Conservation (phyloP, 2,888 invertebrate genomes). For the Petrolisthes cinctipes region DNA sequence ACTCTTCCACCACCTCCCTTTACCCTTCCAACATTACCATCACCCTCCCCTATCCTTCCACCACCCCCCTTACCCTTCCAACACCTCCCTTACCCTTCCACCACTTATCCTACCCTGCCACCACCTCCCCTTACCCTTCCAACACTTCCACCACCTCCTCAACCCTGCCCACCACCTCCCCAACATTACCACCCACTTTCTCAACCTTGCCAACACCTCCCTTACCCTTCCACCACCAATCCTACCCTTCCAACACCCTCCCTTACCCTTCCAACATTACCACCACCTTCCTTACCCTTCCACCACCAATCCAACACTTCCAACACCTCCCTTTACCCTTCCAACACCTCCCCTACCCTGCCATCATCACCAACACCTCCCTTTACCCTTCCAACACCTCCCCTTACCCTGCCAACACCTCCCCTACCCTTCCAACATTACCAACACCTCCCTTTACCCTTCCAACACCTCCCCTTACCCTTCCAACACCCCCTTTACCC, state of each 20-base stretch:
- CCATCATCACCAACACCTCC: neutral
- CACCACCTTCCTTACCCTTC: neutral
- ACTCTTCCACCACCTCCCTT: neutral
- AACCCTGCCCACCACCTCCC: neutral
- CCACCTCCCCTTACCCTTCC: neutral
- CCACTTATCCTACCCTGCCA: neutral
- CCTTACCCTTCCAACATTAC: neutral
- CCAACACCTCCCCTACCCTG: neutral
- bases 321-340: too few species aligned
- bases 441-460: too few species aligned
- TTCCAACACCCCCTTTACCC: neutral
- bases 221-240: neutral
- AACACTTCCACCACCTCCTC: neutral
- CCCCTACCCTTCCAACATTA: too few species aligned
- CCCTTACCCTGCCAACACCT: neutral
- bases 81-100: neutral
- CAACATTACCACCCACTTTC: neutral
- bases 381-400: neutral
- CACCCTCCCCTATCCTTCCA: neutral
- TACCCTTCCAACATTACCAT: too few species aligned
- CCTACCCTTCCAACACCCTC: neutral
- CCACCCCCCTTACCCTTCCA: neutral
- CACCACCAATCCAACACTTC: neutral
- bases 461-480: neutral
- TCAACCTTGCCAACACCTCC: neutral